Base-by-base conservation (phyloP, 2,888 invertebrate species). In the Caenorhabditis imperialis region DNA sequence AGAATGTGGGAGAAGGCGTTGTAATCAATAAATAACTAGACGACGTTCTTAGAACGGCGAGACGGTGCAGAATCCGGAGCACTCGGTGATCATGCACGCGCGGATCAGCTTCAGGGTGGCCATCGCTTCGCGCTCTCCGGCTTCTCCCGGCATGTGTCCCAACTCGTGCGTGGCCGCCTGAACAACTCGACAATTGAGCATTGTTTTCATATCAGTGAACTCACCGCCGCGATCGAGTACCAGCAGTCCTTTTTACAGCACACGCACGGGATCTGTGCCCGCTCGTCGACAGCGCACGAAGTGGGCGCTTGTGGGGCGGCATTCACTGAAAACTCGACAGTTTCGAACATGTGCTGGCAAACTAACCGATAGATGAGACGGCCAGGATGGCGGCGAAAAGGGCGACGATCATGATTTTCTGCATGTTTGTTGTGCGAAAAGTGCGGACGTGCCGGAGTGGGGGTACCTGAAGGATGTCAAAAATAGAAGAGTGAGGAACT, bases 231-330 rank as follows among this genome's bases (percentile, higher is more conserved):
- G 14, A 87, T 74, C 6, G 85, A 77, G 70, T 85, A 84, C 87
- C 87, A 87, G 70, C 87, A 87, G 65, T 81, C 82, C 79, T 86
- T 85, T 72, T 87, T 87, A 63, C 87, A 87, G 79, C 86, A 86
- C 8, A 80, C 72, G 53, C 86, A 86, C 22, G 86, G 85, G 57
- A 73, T 82, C 53, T 76, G 77, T 7, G 51, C 51, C 23, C 78
- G 63, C 53, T 86, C 81, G 14, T 76, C 78, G 18, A 76, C 33
- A 12, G 70, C 57, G 48, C 80, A 82, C 22, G 73, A 70, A 16
- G 62, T 55, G 16, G 67, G 75, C 14, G 70, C 40, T 38, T 54
- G 40, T 33, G 74, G 63, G 18, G 62, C 45, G 14, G 77, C 62
- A 20, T 42, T 37, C n/a, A 63, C 63, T 72, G 35, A 30, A 62